Percentiles rank a stretch among this genome's conserved stretches.
Evolutionary conservation across 2,113 vertebrate genomes (phyloP).

Genomic region (Crocuta crocuta): DNA sequence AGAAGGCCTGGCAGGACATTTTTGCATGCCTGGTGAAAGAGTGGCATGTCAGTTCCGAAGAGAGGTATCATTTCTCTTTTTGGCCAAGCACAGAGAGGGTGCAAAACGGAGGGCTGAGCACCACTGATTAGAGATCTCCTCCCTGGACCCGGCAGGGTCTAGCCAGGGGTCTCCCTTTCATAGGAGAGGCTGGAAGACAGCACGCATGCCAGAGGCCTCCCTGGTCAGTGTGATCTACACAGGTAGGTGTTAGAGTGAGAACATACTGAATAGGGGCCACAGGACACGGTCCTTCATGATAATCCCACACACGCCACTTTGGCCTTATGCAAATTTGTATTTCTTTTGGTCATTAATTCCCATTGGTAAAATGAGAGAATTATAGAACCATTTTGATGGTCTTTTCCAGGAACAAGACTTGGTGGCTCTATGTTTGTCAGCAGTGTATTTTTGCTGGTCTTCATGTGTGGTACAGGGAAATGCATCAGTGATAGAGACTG

Average conservation of each 20-base stretch:
- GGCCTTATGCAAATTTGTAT: background rate
- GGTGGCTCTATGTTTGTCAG: background rate
- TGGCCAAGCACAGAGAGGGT: constrained; percentile 46
- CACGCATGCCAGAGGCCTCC: too few species aligned
- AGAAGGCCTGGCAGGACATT: background rate
- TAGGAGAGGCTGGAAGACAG: background rate
- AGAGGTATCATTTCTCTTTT: constrained; percentile 70
- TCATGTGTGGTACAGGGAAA: background rate
- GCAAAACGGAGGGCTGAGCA: constrained; percentile 68
- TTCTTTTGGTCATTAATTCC: background rate
- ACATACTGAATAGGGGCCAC: background rate
- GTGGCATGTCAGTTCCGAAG: constrained; percentile 48
- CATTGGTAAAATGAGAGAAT: background rate
- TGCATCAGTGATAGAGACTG: background rate
- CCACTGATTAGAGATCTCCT: constrained; percentile 51
- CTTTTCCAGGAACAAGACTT: background rate
- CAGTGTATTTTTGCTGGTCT: background rate
- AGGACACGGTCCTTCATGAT: background rate
- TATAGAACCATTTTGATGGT: background rate
- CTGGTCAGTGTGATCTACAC: background rate
- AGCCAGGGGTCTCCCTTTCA: background rate
- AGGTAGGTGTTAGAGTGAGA: background rate
- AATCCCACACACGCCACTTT: background rate
- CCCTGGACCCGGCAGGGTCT: background rate
- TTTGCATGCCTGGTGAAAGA: constrained; percentile 44